Conservation (phyloP, 2,113 vertebrate species). For the Psammodynastes pulverulentus region DNA sequence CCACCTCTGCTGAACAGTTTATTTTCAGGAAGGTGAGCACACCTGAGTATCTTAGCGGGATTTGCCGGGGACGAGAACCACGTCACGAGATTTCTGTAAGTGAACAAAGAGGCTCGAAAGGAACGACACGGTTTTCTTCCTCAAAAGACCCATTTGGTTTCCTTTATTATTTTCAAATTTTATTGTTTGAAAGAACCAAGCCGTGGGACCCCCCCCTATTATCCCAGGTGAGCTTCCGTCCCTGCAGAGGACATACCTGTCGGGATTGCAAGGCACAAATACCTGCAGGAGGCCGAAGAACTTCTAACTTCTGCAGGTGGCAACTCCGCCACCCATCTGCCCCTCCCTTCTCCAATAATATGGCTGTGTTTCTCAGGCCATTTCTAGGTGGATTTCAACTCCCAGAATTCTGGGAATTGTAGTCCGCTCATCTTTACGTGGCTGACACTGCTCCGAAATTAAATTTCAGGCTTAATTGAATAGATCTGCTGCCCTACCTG, state of each 20-base stretch:
- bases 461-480: neutral
- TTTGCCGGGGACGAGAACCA: conserved; percentile 74
- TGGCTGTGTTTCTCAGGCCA: neutral
- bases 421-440: neutral
- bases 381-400: neutral
- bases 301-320: neutral
- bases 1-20: conserved; percentile 60
- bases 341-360: neutral
- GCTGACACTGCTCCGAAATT: neutral
- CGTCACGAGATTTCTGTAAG: conserved; percentile 54
- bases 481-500: neutral
- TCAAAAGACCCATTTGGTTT: conserved; percentile 35
- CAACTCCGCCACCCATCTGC: neutral
- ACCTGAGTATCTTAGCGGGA: conserved; percentile 55
- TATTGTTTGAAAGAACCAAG: conserved; percentile 4
- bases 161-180: neutral
- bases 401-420: neutral
- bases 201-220: no score
- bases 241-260: no score
- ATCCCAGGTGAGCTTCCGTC: no score
- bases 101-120: conserved; percentile 39
- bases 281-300: rapidly evolving
- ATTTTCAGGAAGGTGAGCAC: conserved; percentile 57
- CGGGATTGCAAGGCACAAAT: neutral
- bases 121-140: conserved; percentile 29